Base-by-base conservation (phyloP, 2,113 vertebrate species). In the Mungos mungo region DNA sequence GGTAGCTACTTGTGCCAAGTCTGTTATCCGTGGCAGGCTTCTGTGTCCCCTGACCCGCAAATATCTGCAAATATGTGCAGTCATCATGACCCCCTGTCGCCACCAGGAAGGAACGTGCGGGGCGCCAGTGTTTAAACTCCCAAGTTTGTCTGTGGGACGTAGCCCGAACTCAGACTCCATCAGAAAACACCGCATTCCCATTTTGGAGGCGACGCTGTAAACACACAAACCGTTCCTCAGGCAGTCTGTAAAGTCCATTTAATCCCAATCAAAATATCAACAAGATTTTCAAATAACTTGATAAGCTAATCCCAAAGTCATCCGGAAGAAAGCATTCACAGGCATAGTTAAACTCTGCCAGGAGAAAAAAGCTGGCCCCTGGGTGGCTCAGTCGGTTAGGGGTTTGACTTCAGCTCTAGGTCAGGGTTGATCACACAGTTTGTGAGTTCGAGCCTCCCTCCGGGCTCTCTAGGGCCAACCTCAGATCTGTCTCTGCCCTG, bases 351-450 rank as follows among this genome's bases (percentile, higher is more conserved):
- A 23, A 60, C 21, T 23, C 57, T 60, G 57, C 57, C 19, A 8
- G 19, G 7, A 8, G 7, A 3, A 23, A 7, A 21, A 21, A 23
- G 7, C 1, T 21, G 0, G 57, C 2, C 21, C 54, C 54, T 21
- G 54, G 19, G 54, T 57, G 54, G 54, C 54, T 57, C 54, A 57
- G 54, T 57, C 2, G 54, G 54, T 7, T 57, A 21, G 19, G 18
- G 2, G 54, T 7, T 19, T 57, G 54, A 19, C 19, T 21, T 19
- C 19, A 57, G 19, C 0, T 19, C 54, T 41, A 21, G 54, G 54
- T 21, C 54, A 21, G 1, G 18, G 16, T 21, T 1, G 18, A 57
- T 57, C 54, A 19, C 19, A 21, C 7, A 1, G 54, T 19, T 2
- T 21, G 54, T 19, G 54, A 60, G 57, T 60, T 60, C 57, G 7